phyloP scores from a whole-genome alignment of 2,888 invertebrate genomes.

The Hypolimnas misippus region DNA sequence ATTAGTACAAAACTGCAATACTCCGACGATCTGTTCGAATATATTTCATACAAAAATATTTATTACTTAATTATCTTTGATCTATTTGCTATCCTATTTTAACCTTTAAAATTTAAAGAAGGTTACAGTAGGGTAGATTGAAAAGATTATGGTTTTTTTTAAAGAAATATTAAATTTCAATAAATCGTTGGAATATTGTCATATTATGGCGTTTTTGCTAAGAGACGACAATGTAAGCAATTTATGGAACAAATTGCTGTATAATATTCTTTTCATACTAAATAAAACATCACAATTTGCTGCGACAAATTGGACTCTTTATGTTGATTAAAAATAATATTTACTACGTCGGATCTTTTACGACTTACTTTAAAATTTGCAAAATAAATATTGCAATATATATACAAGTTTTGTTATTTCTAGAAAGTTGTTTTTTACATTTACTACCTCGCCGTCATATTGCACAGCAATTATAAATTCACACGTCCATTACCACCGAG shows the following conservation, averaged over 20 bases:
- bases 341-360: conserved; percentile 34
- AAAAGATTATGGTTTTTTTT: neutral
- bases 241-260: neutral
- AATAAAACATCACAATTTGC: conserved; percentile 21
- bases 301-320: conserved; percentile 16
- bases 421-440: conserved; percentile 40
- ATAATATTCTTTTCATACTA: conserved; percentile 1
- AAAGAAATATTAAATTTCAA: neutral
- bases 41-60: neutral
- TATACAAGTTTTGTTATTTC: conserved; percentile 37
- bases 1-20: conserved; percentile 26
- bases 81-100: neutral
- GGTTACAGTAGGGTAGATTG: neutral
- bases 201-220: neutral
- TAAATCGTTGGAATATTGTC: conserved; percentile 6
- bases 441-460: conserved; percentile 31
- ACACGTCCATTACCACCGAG: conserved; percentile 61
- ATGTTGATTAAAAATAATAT: conserved; percentile 18
- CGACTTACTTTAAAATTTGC: conserved; percentile 27
- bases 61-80: neutral
- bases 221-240: neutral
- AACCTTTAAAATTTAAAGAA: neutral
- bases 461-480: conserved; percentile 65
- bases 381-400: conserved; percentile 36
- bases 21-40: conserved; percentile 9